Percentiles rank a stretch among this genome's conserved stretches.
These are phyloP conservation scores for Anthoscopus minutus DNA, from an alignment of 2,113 vertebrate genomes.

Conservation along the genomic window DNA sequence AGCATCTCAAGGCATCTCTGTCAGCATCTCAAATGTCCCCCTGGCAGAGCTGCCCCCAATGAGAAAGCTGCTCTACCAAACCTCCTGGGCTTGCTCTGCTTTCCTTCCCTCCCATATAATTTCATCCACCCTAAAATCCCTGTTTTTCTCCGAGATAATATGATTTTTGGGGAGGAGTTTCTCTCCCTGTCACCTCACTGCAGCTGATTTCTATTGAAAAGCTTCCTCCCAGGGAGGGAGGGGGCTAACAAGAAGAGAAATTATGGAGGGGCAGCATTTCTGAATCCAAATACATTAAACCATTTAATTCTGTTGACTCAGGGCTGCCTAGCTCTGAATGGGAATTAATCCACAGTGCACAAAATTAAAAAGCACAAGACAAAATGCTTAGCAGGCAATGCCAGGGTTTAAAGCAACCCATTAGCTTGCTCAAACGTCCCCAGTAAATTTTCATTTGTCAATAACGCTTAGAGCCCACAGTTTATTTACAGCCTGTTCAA, in stretches of 20 bases:
- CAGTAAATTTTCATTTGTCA: slow-evolving; percentile 63
- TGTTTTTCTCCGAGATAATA: not conserved
- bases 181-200: not conserved
- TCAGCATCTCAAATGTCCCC: not conserved
- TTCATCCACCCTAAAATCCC: not conserved
- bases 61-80: not conserved
- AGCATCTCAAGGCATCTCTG: not conserved
- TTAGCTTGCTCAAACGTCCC: slow-evolving; percentile 55
- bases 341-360: slow-evolving; percentile 56
- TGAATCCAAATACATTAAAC: slow-evolving; percentile 56
- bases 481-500: slow-evolving; percentile 64
- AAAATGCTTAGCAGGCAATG: slow-evolving; percentile 43
- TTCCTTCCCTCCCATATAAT: not conserved
- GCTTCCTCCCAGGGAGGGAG: not conserved
- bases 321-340: slow-evolving; percentile 49
- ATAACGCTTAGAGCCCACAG: slow-evolving; percentile 60
- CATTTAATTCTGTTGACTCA: slow-evolving; percentile 62
- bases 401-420: slow-evolving; percentile 62
- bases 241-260: not conserved
- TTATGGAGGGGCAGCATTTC: not conserved
- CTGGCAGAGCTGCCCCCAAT: not conserved
- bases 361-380: slow-evolving; percentile 50
- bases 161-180: not conserved
- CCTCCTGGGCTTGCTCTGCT: not conserved
- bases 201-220: slow-evolving; percentile 13